A percentile compares a stretch with the other conserved stretches of the same genome.
Evolutionary conservation across 2,888 invertebrate genomes (phyloP).

Genomic region (Orthosia gracilis): DNA sequence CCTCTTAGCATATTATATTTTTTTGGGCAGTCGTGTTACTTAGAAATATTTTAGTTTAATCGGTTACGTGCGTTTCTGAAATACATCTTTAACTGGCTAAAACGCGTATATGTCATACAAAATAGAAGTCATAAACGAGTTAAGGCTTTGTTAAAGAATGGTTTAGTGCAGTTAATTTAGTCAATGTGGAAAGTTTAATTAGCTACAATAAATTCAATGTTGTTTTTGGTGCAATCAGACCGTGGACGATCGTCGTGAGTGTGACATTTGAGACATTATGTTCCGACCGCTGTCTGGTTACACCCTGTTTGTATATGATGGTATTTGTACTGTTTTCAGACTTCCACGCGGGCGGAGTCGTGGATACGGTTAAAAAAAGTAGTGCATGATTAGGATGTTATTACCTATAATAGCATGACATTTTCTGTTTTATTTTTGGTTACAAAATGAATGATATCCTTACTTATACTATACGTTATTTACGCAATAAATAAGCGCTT

Average conservation of each 20-base stretch:
- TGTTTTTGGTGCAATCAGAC: constrained; percentile 24
- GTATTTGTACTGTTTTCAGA: constrained; percentile 40
- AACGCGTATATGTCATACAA: not conserved
- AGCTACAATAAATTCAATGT: constrained; percentile 7
- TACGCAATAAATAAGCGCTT: constrained; percentile 8
- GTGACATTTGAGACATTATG: not conserved
- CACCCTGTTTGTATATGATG: constrained; percentile 15
- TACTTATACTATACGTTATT: constrained; percentile 22
- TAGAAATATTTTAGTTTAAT: not conserved
- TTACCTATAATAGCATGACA: constrained; percentile 37
- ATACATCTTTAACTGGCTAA: constrained; percentile 1
- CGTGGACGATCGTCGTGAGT: constrained; percentile 4
- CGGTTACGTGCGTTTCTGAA: constrained; percentile 11
- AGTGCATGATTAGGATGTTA: constrained; percentile 49
- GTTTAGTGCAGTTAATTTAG: constrained; percentile 20
- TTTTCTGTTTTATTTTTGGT: constrained; percentile 44
- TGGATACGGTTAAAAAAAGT: constrained; percentile 22
- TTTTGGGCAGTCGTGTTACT: no score
- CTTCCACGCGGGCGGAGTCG: constrained; percentile 12
- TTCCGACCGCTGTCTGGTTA: constrained; percentile 13
- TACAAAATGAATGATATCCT: constrained; percentile 45
- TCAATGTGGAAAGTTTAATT: constrained; percentile 7
- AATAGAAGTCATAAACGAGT: constrained; percentile 26
- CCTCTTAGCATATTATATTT: not conserved
- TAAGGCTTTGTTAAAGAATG: constrained; percentile 28